Conservation (phyloP, 1,140 invertebrate species). For the Potamilus streckersoni region DNA sequence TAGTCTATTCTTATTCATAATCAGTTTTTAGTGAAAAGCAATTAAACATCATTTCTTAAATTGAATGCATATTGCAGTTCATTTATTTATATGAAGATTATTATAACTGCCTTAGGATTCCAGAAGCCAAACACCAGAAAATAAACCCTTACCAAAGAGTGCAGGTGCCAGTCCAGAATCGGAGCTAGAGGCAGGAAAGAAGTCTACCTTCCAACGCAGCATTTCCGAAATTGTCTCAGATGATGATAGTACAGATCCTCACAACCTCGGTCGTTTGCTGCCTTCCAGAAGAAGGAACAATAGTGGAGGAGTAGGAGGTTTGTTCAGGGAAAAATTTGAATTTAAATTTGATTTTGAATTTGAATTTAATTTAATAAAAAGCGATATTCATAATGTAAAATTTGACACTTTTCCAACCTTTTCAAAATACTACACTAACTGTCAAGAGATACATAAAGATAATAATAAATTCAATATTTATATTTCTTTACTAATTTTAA, state of each 20-base stretch:
- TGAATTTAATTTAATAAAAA: neutral
- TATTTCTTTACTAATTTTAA: too few species aligned
- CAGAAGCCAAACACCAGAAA: neutral
- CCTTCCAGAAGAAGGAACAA: conserved; percentile 77
- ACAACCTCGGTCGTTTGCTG: conserved; percentile 43
- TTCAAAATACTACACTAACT: too few species aligned
- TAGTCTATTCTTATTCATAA: too few species aligned
- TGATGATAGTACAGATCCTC: conserved; percentile 42
- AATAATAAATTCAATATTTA: too few species aligned
- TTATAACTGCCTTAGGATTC: too few species aligned
- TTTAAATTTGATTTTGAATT: neutral
- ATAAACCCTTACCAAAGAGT: conserved; percentile 53
- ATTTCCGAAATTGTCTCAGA: conserved; percentile 71
- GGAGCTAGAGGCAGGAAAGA: conserved; percentile 69
- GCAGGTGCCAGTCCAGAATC: conserved; percentile 62
- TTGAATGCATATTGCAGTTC: too few species aligned
- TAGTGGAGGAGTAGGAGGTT: conserved; percentile 77
- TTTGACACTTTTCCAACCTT: neutral
- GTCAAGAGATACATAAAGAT: too few species aligned
- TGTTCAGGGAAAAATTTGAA: conserved; percentile 5
- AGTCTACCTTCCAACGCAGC: conserved; percentile 76
- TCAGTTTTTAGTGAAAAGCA: too few species aligned
- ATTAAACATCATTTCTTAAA: too few species aligned
- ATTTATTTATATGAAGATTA: too few species aligned
- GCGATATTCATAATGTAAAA: neutral